Base-by-base conservation (phyloP, 2,888 invertebrate species). In the Byasa hedistus region DNA sequence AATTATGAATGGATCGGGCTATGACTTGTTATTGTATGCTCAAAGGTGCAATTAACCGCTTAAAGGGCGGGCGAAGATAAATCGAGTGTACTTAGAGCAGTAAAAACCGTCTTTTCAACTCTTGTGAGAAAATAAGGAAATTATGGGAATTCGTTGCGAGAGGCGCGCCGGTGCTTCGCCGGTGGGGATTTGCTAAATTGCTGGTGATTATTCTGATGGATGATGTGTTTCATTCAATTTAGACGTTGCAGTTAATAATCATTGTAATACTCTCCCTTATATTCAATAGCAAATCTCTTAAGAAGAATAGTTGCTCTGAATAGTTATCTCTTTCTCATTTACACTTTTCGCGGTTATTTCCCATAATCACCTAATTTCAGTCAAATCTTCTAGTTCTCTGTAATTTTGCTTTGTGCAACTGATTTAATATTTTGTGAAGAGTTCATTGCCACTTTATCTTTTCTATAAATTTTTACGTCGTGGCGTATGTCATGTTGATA, bases 61-160 rank as follows among this genome's bases (percentile, higher is more conserved):
- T 61, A 64, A 60, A 67, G 67, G 67, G 60, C 67, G 60, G 39
- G 67, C 57, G 64, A 67, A 67, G 67, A 67, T 60, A 67, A 67
- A 67, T 67, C 60, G 67, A 60, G 59, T 32, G 48, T 67, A 67
- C 67, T 64, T 57, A 52, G 60, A 57, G 64, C 64, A 24, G 51
- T 67, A 67, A 67, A 67, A 66, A 60, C 32, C 56, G 61, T 65
- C 68, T 62, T 65, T 65, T 23, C 63, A 68, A 63, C 57, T 64
- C 52, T 60, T 27, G 60, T 23, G 67, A 60, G 66, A 62, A 57
- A 57, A 60, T 64, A 24, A 51, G 56, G 60, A 48, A 67, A 57
- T 67, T 64, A 64, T 64, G 67, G 60, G 67, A 59, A 57, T 58
- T 66, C 59, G 58, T 55, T 63, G 55, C 32, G 66, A 61, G 56